These are phyloP conservation scores for Galemys pyrenaicus DNA, from an alignment of 2,113 vertebrate species.

Conservation along the genomic window DNA sequence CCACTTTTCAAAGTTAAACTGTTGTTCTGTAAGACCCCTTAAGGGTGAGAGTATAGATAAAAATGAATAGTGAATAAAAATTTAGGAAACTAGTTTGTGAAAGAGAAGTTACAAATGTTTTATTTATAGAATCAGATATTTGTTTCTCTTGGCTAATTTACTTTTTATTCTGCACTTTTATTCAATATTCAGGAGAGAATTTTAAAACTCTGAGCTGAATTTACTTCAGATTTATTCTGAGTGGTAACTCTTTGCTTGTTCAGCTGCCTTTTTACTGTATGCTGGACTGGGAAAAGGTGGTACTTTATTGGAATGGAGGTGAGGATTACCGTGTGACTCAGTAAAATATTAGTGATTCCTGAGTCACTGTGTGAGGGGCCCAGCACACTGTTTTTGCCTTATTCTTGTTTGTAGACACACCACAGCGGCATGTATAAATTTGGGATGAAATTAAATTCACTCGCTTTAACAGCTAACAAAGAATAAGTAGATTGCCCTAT, in stretches of 20 bases:
- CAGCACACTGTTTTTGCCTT: neutral
- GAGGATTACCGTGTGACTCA: neutral
- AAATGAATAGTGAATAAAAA: neutral
- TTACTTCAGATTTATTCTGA: neutral
- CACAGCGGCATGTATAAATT: neutral
- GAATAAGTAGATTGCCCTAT: neutral
- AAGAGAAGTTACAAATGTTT: neutral
- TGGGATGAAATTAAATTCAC: neutral
- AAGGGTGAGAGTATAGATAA: neutral
- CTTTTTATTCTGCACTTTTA: no score
- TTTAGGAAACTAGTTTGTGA: neutral
- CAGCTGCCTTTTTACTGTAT: neutral
- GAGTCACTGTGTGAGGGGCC: no score
- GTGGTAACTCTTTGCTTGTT: neutral
- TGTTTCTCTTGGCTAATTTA: neutral
- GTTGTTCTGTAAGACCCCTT: neutral
- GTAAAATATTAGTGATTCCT: neutral
- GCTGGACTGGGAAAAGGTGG: neutral
- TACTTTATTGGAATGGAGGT: neutral
- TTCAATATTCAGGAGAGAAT: neutral
- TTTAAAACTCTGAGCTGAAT: neutral
- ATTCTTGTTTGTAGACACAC: neutral
- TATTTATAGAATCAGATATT: neutral
- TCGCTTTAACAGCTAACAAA: neutral
- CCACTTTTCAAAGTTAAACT: neutral